Base-by-base conservation (phyloP, 2,888 invertebrate species). In the Caenorhabditis zanzibari region DNA sequence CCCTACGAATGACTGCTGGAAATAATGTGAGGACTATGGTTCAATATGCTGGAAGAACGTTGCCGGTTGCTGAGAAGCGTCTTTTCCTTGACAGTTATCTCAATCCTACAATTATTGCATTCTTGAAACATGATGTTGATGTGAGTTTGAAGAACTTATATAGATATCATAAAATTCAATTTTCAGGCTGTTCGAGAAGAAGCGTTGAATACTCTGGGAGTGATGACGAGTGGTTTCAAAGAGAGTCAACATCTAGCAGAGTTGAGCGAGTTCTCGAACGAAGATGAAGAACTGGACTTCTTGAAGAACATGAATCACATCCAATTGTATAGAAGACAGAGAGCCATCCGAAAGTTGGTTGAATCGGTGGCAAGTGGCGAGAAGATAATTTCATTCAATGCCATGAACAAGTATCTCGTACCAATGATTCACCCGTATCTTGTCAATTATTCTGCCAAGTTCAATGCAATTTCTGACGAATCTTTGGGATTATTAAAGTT, bases 401-500 rank as follows among this genome's bases (percentile, higher is more conserved):
- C 81, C 14, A 76, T 75, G 12, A 95, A 96, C 0, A 95, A 96
- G 88, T 97, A 96, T 91, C 94, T 98, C 75, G 93, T 97, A 79
- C 98, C 98, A 0, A 93, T 98, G 75, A 95, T 96, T 0, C 95
- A 96, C 0, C 94, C 95, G 47, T 97, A 96, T 93, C 93, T 98
- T 47, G 95, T 96, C 84, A 95, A 95, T 82, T 96, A 96, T 66
- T 95, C 95, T 91, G 93, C 94, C 0, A 95, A 95, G 76, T 96
- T 96, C 38, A 83, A 89, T 44, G 85, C 84, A 0, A 56, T 85
- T 22, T 81, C 87, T 14, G 87, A 87, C 54, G 82, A 83, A 61
- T 74, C 85, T 26, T 74, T 86, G 9, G 72, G 81, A 49, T 71
- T 88, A 12, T 54, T 87, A 41, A 84, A 79, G 19, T 28, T 84